A percentile compares a stretch with the other conserved stretches of the same genome.
phyloP scores from a whole-genome alignment of 2,888 invertebrate species.

The Rhingia rostrata region DNA sequence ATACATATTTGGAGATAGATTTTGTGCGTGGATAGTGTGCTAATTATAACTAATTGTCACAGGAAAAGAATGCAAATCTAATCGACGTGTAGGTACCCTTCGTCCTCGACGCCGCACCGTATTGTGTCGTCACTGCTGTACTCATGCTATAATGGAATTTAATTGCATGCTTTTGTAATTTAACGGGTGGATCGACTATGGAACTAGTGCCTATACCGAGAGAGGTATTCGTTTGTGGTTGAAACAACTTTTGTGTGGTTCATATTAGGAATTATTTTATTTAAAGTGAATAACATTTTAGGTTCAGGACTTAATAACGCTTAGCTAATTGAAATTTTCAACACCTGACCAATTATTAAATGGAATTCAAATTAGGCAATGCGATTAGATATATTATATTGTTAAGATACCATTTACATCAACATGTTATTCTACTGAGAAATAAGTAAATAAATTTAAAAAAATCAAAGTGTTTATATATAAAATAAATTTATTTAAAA shows the following conservation, averaged over 20 bases:
- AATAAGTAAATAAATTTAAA: too few relatives aligned
- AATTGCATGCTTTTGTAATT: constrained; percentile 36
- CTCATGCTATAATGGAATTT: constrained; percentile 50
- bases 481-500: too few relatives aligned
- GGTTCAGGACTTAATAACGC: constrained; percentile 38
- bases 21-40: constrained; percentile 53
- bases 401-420: too few relatives aligned
- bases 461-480: too few relatives aligned
- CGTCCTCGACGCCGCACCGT: neutral
- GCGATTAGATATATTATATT: constrained; percentile 38
- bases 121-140: neutral
- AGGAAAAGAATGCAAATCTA: constrained; percentile 60
- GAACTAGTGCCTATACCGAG: neutral
- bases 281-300: constrained; percentile 3
- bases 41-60: constrained; percentile 59
- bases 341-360: constrained; percentile 47
- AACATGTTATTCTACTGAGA: too few relatives aligned
- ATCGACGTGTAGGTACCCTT: constrained; percentile 28
- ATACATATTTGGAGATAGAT: constrained; percentile 46
- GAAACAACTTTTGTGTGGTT: neutral
- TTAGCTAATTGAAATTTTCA: constrained; percentile 60
- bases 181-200: neutral
- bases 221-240: constrained; percentile 12
- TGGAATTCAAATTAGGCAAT: neutral
- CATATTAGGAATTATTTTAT: neutral